Evolutionary conservation across 2,797 vertebrate species (phyloP).

Genomic region (Neopelma chrysocephalum): DNA sequence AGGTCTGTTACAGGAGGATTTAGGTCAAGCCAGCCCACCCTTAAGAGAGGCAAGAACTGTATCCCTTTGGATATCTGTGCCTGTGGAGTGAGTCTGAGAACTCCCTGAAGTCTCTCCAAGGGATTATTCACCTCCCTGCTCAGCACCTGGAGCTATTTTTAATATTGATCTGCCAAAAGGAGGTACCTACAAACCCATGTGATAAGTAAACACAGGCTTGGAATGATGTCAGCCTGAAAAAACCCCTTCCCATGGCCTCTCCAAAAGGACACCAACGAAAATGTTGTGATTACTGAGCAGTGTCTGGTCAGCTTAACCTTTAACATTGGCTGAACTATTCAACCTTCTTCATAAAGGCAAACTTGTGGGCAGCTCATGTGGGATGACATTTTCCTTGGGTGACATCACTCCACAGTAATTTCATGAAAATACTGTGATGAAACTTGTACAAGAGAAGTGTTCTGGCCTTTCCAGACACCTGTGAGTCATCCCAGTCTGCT

Average conservation of each 20-base stretch:
- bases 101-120: not conserved
- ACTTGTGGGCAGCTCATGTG: not conserved
- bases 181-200: not conserved
- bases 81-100: not conserved
- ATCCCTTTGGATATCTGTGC: not conserved
- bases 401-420: constrained; percentile 3
- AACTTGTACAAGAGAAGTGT: not conserved
- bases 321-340: not conserved
- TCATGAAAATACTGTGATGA: not conserved
- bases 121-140: not conserved
- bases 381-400: constrained; percentile 13
- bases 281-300: not conserved
- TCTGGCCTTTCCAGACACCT: constrained; percentile 36
- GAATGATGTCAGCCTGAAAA: not conserved
- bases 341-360: not conserved
- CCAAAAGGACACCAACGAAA: not conserved
- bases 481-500: constrained; percentile 11
- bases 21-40: not conserved
- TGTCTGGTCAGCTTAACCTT: not conserved
- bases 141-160: constrained; percentile 18
- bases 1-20: not conserved
- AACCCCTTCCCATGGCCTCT: not conserved
- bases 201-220: not conserved
- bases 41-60: not conserved
- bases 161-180: not conserved